Base-by-base conservation (phyloP, 2,888 invertebrate species). In the Xestia rhomboidea region DNA sequence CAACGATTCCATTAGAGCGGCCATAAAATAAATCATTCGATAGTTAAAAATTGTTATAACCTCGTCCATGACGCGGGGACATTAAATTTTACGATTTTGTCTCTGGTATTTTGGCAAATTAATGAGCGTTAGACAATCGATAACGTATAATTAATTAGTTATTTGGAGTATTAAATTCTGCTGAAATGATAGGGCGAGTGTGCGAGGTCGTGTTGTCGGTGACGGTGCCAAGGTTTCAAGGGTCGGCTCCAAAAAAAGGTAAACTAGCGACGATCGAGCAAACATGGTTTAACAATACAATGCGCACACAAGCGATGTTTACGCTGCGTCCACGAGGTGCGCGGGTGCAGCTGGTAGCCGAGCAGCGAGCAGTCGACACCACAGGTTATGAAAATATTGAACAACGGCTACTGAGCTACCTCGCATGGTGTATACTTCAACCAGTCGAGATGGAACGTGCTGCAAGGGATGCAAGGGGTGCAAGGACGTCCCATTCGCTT, bases 11-110 rank as follows among this genome's bases (percentile, higher is more conserved):
- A 92, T 93, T 93, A 93, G 91, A 91, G 82, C 89, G 88, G 82
- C 80, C 86, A 91, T 93, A 92, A 91, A 90, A 93, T 93, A 93
- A 93, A 92, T 93, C 93, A 93, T 90, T 88, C 83, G 90, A 91
- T 91, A 91, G 90, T 93, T 93, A 92, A 91, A 92, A 91, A 93
- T 91, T 91, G 89, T 91, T 89, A 89, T 89, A 90, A 88, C 90
- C 90, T 91, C 87, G 89, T 89, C 91, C 88, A 88, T 89, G 90
- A 90, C 86, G 87, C 85, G 86, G 85, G 77, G 83, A 92, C 89
- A 92, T 93, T 88, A 93, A 92, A 90, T 91, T 94, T 93, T 89
- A 93, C 90, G 93, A 93, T 91, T 92, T 90, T 89, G 89, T 91
- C 90, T 90, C 86, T 90, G 90, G 84, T 89, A 90, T 92, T 91